phyloP scores from a whole-genome alignment of 2,113 vertebrate species.

The Panurus biarmicus region DNA sequence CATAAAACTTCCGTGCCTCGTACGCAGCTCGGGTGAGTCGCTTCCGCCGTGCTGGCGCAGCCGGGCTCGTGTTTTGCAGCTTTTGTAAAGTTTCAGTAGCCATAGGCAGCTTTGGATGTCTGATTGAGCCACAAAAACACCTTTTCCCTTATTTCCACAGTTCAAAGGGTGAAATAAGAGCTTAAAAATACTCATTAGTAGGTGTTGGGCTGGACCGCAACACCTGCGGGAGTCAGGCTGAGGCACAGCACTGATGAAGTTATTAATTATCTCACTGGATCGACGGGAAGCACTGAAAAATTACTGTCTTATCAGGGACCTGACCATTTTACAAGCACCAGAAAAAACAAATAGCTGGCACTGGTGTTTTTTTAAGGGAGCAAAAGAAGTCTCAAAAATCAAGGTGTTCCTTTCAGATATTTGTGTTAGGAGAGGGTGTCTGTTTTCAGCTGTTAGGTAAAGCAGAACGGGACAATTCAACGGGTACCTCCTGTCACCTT shows the following conservation, averaged over 20 bases:
- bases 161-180: background rate
- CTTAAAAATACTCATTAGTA: background rate
- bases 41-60: background rate
- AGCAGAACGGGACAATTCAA: background rate
- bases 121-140: background rate
- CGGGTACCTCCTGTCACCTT: background rate
- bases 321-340: background rate
- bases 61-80: accelerated
- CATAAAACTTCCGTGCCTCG: accelerated
- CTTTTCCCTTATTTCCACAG: background rate
- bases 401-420: background rate
- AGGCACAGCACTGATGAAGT: background rate
- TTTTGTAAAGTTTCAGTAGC: background rate
- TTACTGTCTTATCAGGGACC: background rate
- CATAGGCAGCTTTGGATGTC: accelerated
- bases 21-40: accelerated
- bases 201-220: background rate
- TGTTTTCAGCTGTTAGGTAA: background rate
- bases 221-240: accelerated
- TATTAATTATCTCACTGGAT: background rate
- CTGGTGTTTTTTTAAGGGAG: background rate
- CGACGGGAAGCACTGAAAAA: accelerated
- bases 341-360: background rate
- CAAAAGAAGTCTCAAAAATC: background rate
- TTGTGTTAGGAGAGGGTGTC: background rate